Evolutionary conservation across 2,888 invertebrate species (phyloP), one percentile per base, ranked within the genome.

Genomic region (Diarsia mendica): DNA sequence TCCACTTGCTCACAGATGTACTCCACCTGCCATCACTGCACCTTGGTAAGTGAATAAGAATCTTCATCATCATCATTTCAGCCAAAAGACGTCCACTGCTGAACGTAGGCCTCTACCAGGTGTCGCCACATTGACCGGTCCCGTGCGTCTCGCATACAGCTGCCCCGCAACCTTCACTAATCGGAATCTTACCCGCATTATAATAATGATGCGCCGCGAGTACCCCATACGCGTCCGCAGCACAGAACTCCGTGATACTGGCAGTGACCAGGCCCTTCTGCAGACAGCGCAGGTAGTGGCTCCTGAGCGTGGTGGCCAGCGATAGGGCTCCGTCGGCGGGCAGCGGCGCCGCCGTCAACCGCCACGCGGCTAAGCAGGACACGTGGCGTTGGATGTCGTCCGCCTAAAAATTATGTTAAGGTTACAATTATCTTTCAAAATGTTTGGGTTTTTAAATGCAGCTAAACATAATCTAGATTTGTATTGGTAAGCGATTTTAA

Each of bases 321-420:
- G 97, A 95, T 2, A 97, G 91, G 75, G 97, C 95, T 79, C 97
- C 97, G 78, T 97, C 96, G 2, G 95, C 92, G 0, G 96, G 90
- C 48, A 97, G 91, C 20, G 97, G 96, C 74, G 97, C 96, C 1
- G 98, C 98, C 75, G 98, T 97, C 87, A 98, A 97, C 6, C 98
- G 97, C 89, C 98, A 97, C 67, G 98, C 95, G 90, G 98, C 98
- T 63, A 98, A 91, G 67, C 98, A 98, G 79, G 98, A 98, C 77
- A 99, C 97, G 90, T 99, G 99, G 72, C 98, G 97, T 89, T 98
- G 98, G 97, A 99, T 98, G 93, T 98, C 98, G 87, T 98, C 97
- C 77, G 97, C 97, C 97, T 98, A 86, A 20, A 33, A 28, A n/a
- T 13, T 0, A 20, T 13, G 33, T 58, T 44, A 8, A 6, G 11